Conservation (phyloP, 2,888 invertebrate genomes). For the Thymelicus lineola region DNA sequence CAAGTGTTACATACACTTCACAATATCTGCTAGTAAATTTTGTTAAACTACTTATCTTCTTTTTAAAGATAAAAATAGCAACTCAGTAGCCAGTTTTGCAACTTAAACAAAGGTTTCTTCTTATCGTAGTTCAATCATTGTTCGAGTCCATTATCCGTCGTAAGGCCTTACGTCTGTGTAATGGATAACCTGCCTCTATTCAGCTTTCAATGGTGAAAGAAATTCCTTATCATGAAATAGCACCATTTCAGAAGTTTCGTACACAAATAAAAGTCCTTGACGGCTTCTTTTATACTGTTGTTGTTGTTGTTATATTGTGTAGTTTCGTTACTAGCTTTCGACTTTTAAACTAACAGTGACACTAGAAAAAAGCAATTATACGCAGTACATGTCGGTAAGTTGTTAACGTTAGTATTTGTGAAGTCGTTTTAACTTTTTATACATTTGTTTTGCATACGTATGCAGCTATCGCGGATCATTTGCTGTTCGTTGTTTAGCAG, state of each 20-base stretch:
- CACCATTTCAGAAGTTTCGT: slow-evolving; percentile 53
- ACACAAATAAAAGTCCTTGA: slow-evolving; percentile 54
- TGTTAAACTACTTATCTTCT: slow-evolving; percentile 14
- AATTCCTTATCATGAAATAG: slow-evolving; percentile 57
- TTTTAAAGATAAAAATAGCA: slow-evolving; percentile 25
- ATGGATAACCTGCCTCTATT: slow-evolving; percentile 39
- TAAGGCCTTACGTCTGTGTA: slow-evolving; percentile 37
- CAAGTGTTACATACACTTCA: no score
- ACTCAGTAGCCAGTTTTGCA: not conserved
- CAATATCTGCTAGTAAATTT: no score
- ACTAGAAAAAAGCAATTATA: no score
- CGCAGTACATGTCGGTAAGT: no score
- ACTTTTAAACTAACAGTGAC: not conserved
- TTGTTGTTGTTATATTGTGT: slow-evolving; percentile 52
- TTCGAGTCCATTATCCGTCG: slow-evolving; percentile 32
- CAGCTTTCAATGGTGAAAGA: slow-evolving; percentile 24
- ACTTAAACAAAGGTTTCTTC: slow-evolving; percentile 22
- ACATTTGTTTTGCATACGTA: no score
- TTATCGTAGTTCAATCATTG: slow-evolving; percentile 31
- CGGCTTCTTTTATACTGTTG: slow-evolving; percentile 46
- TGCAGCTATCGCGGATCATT: no score
- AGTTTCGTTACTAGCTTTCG: slow-evolving; percentile 39
- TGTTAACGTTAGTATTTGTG: no score
- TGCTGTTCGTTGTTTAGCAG: no score
- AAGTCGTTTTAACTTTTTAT: no score